These are phyloP conservation scores for Ramazzottius varieornatus DNA, from an alignment of 2,888 invertebrate genomes.

Conservation along the genomic window DNA sequence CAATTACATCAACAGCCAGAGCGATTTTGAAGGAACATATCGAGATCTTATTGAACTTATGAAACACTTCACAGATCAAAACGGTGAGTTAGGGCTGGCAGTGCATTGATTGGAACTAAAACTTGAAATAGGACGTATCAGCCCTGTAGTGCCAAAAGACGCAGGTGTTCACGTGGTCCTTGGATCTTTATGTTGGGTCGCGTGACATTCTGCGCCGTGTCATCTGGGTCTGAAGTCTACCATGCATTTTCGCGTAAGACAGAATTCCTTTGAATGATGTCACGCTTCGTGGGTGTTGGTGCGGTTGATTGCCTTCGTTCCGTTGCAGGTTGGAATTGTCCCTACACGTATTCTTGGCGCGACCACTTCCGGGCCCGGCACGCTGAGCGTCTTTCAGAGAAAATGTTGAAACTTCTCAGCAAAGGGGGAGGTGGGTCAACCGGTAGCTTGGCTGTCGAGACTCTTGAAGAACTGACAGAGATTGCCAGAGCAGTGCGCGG, in stretches of 20 bases:
- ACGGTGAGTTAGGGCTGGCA: neutral
- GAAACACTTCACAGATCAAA: neutral
- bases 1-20: neutral
- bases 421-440: neutral
- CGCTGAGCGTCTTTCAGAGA: neutral
- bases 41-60: neutral
- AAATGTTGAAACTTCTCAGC: neutral
- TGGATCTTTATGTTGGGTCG: too few species aligned
- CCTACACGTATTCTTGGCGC: neutral
- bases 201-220: too few species aligned
- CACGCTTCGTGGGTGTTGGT: too few species aligned
- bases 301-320: too few species aligned
- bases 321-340: neutral
- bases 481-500: neutral
- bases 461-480: too few species aligned
- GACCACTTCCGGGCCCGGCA: neutral
- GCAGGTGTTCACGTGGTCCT: too few species aligned
- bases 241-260: too few species aligned
- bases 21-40: neutral
- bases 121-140: too few species aligned
- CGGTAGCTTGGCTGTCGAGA: neutral
- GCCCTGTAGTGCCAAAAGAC: too few species aligned
- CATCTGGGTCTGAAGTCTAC: too few species aligned
- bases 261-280: too few species aligned
- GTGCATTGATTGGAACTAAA: too few species aligned